Evolutionary conservation across 2,888 invertebrate species (phyloP), one percentile per base, ranked within the genome.

Genomic region (Eupeodes latifasciatus): DNA sequence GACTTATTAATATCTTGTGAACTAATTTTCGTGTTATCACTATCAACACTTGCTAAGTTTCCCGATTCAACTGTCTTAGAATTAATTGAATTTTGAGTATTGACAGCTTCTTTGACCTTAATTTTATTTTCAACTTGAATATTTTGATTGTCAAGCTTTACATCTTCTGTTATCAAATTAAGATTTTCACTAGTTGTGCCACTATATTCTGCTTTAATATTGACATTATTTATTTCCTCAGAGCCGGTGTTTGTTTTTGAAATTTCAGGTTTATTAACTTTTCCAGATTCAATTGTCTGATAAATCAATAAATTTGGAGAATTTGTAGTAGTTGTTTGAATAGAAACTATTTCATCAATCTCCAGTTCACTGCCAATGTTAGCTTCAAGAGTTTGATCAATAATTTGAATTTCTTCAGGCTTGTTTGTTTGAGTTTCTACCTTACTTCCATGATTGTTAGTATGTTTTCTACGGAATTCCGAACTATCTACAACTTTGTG

Each of bases 401-500:
- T 14, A 27, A 64, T 40, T 5, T n/a, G n/a, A 14, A 34, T 14
- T 14, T 34, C 57, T 40, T 40, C 62, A 57, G 34, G 12, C 5
- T 12, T 12, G 1, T 4, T 59, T n/a, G 16, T 59, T 9, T n/a
- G 34, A n/a, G 34, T 36, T n/a, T 27, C 14, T 34, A 57, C 11
- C 6, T 34, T 57, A 27, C 16, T 34, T 0, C 12, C 16, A 1
- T 27, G 6, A 7, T 12, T 27, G 12, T 7, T 12, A 14, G 19
- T 14, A 64, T 47, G 7, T 7, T 64, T 64, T 27, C 16, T 47
- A 6, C 64, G 44, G 47, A 47, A 44, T 19, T 12, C 16, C 1
- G 64, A 64, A 19, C 64, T 44, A 47, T 64, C 64, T 27, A 64
- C 7, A 44, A 64, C 64, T 5, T 64, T 64, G 44, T 64, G 47